Percentiles rank a stretch among this genome's conserved stretches.
These are phyloP conservation scores for Pseudomyrmex gracilis DNA, from an alignment of 1,140 invertebrate genomes.

Conservation along the genomic window DNA sequence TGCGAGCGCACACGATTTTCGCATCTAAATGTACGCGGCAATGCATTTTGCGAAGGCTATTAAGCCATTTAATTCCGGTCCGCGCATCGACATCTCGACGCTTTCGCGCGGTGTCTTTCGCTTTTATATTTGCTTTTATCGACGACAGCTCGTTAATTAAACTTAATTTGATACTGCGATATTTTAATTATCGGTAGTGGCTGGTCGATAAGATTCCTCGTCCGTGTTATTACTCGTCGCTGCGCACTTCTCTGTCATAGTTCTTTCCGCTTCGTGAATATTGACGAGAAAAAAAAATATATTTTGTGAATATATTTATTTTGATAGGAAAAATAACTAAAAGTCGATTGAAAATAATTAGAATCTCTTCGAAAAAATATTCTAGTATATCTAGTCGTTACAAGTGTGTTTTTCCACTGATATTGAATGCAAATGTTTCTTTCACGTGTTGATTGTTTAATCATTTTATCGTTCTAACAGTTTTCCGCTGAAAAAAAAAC, in stretches of 20 bases:
- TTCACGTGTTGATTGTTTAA: neutral
- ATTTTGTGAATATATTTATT: too few relatives aligned
- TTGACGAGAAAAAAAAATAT: neutral
- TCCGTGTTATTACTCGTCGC: neutral
- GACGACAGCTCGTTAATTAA: slow-evolving; percentile 48
- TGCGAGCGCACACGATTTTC: neutral
- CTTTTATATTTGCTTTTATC: slow-evolving; percentile 41
- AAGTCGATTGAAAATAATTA: too few relatives aligned
- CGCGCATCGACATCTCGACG: slow-evolving; percentile 51
- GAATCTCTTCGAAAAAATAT: too few relatives aligned
- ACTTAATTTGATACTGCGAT: slow-evolving; percentile 10
- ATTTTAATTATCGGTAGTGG: slow-evolving; percentile 25
- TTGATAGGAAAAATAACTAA: too few relatives aligned
- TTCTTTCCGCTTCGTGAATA: neutral
- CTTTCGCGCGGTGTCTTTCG: slow-evolving; percentile 58
- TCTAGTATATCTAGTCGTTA: too few relatives aligned
- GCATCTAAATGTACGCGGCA: slow-evolving; percentile 6
- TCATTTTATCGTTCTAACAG: neutral
- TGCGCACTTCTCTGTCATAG: neutral
- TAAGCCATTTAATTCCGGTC: slow-evolving; percentile 46
- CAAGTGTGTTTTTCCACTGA: too few relatives aligned
- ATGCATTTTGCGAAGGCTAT: slow-evolving; percentile 46
- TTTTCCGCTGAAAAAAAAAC: neutral
- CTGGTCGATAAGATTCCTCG: slow-evolving; percentile 24
- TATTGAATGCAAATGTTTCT: too few relatives aligned